Conservation (phyloP, 2,888 invertebrate species). For the Drosophila prostipennis region DNA sequence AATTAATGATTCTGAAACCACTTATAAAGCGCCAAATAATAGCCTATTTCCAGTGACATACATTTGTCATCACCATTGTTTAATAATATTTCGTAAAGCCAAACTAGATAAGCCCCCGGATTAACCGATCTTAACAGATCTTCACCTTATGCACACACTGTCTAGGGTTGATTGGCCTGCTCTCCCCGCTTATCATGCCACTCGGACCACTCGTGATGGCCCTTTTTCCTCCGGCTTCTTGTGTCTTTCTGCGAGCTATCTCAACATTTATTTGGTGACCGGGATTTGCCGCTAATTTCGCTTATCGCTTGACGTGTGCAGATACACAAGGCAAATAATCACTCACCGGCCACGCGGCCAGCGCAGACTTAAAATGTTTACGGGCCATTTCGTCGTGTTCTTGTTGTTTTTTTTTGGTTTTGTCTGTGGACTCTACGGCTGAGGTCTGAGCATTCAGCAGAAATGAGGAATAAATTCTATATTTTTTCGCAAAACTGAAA, state of each 20-base stretch:
- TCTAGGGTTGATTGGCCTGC: constrained; percentile 32
- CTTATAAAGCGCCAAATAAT: background rate
- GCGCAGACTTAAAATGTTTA: constrained; percentile 31
- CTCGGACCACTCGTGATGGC: constrained; percentile 20
- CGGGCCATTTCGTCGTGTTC: constrained; percentile 22
- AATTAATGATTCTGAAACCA: background rate
- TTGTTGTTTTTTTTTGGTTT: background rate
- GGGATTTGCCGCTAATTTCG: constrained; percentile 40
- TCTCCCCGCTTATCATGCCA: constrained; percentile 23
- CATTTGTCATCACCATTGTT: background rate
- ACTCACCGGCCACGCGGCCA: constrained; percentile 2
- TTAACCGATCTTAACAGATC: constrained; percentile 19
- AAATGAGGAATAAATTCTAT: constrained; percentile 37
- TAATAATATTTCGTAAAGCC: background rate
- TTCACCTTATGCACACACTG: constrained; percentile 22
- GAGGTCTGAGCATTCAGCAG: constrained; percentile 34
- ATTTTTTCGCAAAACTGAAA: constrained; percentile 22
- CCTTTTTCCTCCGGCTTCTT: constrained; percentile 15
- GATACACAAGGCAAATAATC: constrained; percentile 32
- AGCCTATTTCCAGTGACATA: background rate
- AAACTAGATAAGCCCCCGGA: constrained; percentile 13
- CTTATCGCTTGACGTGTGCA: constrained; percentile 32
- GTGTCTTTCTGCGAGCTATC: constrained; percentile 19
- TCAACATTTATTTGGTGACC: constrained; percentile 29
- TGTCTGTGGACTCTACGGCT: constrained; percentile 2